Base-by-base conservation (phyloP, 2,113 vertebrate genomes). In the Ophiodon elongatus region DNA sequence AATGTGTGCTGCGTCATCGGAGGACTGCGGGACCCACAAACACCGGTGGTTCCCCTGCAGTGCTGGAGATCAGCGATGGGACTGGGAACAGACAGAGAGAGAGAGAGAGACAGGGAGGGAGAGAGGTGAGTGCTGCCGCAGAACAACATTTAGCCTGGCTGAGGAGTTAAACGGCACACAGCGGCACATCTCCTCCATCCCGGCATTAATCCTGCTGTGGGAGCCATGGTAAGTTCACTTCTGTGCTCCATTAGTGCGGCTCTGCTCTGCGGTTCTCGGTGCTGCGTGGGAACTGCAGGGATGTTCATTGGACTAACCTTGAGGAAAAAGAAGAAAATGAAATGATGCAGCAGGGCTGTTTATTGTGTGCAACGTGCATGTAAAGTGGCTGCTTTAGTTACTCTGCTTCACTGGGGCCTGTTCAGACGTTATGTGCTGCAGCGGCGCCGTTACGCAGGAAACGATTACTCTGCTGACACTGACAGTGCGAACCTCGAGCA, bases 221-320 rank as follows among this genome's bases (percentile, higher is more conserved):
- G 70, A 80, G 86, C 76, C 68, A 91, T 93, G 92, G 94, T 95
- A 91, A 95, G 94, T 94, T 76, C 43, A 80, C 82, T 74, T 86
- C 73, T 90, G 81, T 80, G 80, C 84, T 87, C 43, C 4, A 45
- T 73, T 80, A 57, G n/a, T 59, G 11, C 13, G 27, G 25, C 67
- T 81, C 33, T 77, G 67, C 73, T 80, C 69, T 81, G 91, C 89
- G 73, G 77, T 37, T 73, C 45, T 37, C 66, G 57, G 70, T 54
- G 77, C 82, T 81, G 79, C 71, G 45, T 77, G 86, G 35, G 68
- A 84, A 67, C 80, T 76, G 80, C 81, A 75, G 84, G 50, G 78
- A 79, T 74, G 73, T 67, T 79, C 79, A 75, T 66, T 66, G 71
- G 64, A 76, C 45, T 88, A 81, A 93, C 89, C 88, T 89, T 87